A percentile compares a stretch with the other conserved stretches of the same genome.
Evolutionary conservation across 2,113 vertebrate species (phyloP).

Genomic region (Prunella fulvescens): DNA sequence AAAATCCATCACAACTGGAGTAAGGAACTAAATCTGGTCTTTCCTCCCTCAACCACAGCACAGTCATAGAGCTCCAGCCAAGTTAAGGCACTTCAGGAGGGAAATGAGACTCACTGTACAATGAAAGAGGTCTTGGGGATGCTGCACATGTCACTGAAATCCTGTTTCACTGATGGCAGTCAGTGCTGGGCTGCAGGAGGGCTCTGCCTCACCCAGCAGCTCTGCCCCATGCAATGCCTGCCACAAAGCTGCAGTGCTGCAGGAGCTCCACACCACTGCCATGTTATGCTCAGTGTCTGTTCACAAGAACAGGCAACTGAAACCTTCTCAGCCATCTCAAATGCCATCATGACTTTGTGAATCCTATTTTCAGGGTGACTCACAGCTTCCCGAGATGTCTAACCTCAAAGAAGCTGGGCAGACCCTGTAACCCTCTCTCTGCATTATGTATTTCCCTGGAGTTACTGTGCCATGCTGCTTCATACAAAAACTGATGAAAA

Average conservation of each 20-base stretch:
- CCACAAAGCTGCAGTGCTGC: neutral
- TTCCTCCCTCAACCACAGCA: neutral
- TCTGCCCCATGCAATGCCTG: neutral
- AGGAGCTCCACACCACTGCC: neutral
- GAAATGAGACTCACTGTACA: neutral
- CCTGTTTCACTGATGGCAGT: neutral
- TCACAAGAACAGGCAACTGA: neutral
- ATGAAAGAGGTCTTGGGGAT: neutral
- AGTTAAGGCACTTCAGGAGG: neutral
- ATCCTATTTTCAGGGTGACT: neutral
- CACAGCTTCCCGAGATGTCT: neutral
- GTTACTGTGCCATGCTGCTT: neutral
- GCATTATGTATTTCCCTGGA: neutral
- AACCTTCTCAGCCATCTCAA: neutral
- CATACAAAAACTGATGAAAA: neutral
- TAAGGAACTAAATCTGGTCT: neutral
- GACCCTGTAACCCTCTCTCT: neutral
- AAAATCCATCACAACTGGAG: neutral
- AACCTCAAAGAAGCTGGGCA: neutral
- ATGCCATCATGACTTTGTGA: neutral
- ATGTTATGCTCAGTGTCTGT: fast-evolving
- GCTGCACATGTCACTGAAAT: neutral
- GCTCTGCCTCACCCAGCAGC: neutral
- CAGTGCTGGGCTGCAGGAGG: neutral
- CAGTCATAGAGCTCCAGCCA: neutral